Evolutionary conservation across 2,888 invertebrate species (phyloP).

Genomic region (Artemia sp.): DNA sequence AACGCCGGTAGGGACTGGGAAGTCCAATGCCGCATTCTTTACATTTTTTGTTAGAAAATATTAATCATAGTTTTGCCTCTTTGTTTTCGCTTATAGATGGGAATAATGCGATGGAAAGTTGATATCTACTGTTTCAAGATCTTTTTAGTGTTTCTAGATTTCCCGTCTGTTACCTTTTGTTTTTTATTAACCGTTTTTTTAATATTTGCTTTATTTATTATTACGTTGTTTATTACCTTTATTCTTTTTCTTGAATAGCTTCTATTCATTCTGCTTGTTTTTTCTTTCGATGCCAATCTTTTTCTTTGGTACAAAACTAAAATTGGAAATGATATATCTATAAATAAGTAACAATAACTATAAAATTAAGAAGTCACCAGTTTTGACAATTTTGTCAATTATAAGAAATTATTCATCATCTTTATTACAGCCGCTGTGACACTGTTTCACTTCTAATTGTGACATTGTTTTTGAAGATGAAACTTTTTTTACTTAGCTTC

Average conservation of each 20-base stretch:
- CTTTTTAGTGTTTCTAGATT: neutral
- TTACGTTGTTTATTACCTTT: slow-evolving; percentile 17
- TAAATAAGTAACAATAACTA: too few relatives aligned
- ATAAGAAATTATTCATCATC: too few relatives aligned
- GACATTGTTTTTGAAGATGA: too few relatives aligned
- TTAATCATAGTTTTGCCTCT: neutral
- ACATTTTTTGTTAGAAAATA: slow-evolving; percentile 19
- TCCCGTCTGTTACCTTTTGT: neutral
- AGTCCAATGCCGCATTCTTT: slow-evolving; percentile 25
- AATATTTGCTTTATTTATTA: neutral
- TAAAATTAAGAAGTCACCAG: too few relatives aligned
- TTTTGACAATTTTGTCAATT: too few relatives aligned
- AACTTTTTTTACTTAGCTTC: too few relatives aligned
- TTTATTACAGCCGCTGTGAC: too few relatives aligned
- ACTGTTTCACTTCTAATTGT: too few relatives aligned
- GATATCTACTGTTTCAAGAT: too few relatives aligned
- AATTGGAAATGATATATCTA: too few relatives aligned
- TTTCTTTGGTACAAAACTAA: neutral
- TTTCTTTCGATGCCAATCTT: slow-evolving; percentile 15
- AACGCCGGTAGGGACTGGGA: too few relatives aligned
- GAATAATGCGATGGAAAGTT: too few relatives aligned
- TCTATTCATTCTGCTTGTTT: slow-evolving; percentile 18
- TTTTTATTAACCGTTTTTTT: slow-evolving; percentile 18
- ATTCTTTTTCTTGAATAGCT: slow-evolving; percentile 9
- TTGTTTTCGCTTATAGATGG: neutral